Evolutionary conservation across 2,113 vertebrate genomes (phyloP).

Genomic region (Rhynchopsitta pachyrhyncha): DNA sequence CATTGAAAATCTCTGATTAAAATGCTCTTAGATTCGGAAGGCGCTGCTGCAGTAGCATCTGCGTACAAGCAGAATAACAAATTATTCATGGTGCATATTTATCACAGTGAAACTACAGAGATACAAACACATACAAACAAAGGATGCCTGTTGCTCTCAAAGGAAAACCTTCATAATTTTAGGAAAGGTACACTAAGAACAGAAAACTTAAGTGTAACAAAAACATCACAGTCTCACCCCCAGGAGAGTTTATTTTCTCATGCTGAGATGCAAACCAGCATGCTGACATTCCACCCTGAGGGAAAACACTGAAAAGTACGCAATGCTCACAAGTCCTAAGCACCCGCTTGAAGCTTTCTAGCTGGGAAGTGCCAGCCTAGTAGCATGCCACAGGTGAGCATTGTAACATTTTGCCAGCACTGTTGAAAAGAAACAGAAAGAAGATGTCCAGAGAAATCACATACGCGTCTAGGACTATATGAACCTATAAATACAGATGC

Average conservation of each 20-base stretch:
- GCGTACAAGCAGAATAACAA: neutral
- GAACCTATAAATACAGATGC: neutral
- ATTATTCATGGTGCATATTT: neutral
- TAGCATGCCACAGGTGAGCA: neutral
- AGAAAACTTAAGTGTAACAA: neutral
- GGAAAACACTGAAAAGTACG: neutral
- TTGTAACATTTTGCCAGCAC: neutral
- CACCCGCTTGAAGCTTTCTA: neutral
- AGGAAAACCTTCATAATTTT: neutral
- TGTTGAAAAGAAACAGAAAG: neutral
- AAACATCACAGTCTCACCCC: neutral
- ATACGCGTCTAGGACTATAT: neutral
- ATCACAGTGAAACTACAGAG: neutral
- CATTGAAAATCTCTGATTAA: neutral
- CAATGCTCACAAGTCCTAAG: neutral
- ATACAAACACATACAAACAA: neutral
- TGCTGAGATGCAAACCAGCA: neutral
- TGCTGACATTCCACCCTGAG: neutral
- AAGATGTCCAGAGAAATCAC: neutral
- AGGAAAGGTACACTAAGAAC: neutral
- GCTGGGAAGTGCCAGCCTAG: neutral
- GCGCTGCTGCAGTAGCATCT: neutral
- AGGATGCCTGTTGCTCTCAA: neutral
- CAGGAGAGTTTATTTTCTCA: neutral
- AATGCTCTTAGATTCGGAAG: neutral